Conservation (phyloP, 2,888 invertebrate genomes). For the Caradrina kadenii region DNA sequence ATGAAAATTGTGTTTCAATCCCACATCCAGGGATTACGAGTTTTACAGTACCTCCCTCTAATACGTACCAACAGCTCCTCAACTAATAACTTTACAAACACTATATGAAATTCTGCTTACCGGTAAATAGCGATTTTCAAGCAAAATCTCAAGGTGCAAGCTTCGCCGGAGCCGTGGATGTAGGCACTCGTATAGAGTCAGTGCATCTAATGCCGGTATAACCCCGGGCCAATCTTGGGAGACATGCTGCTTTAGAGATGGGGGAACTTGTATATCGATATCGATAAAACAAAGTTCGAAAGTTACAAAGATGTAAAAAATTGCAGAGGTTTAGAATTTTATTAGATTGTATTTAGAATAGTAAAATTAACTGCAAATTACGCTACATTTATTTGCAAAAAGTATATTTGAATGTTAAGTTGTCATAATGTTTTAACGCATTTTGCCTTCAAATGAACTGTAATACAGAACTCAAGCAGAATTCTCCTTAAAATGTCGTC, state of each 20-base stretch:
- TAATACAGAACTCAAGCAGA: not conserved
- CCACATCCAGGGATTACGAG: no score
- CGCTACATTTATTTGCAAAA: no score
- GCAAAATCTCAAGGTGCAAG: conserved; percentile 12
- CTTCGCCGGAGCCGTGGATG: not conserved
- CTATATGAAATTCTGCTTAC: conserved; percentile 14
- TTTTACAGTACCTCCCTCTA: no score
- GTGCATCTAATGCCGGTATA: conserved; percentile 58
- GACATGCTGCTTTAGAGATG: conserved; percentile 61
- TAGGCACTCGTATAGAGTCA: conserved; percentile 40
- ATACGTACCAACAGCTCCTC: no score
- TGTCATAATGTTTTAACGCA: not conserved
- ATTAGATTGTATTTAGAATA: no score
- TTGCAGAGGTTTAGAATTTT: no score
- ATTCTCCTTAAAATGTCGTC: conserved; percentile 7
- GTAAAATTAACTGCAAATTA: not conserved
- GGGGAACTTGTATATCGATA: conserved; percentile 39
- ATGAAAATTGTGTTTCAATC: no score
- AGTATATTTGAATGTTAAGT: not conserved
- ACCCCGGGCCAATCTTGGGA: conserved; percentile 69
- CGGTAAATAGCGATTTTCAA: conserved; percentile 7
- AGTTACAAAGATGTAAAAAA: no score
- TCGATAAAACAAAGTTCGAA: conserved; percentile 26
- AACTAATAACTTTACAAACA: conserved; percentile 6
- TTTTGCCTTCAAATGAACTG: not conserved